Base-by-base conservation (phyloP, 2,888 invertebrate genomes). In the Dugesia japonica region DNA sequence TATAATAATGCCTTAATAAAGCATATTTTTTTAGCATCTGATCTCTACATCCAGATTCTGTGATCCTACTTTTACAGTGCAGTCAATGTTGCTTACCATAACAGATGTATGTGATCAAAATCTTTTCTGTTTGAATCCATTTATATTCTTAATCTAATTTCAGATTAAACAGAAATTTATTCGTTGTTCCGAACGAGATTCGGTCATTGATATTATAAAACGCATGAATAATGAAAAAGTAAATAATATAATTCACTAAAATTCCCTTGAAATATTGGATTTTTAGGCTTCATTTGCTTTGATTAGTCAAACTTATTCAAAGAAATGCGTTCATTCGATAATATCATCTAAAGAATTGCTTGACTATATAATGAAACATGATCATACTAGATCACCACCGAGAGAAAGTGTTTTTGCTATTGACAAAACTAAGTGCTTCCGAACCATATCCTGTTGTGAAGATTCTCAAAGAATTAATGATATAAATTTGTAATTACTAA, bases 351-450 rank as follows among this genome's bases (percentile, higher is more conserved):
- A 56, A 56, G 56, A 56, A 56, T 23, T 56, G n/a, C 56, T 56
- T 56, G 56, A 56, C n/a, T 56, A 56, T 23, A 56, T 56, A 1
- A 56, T 56, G 56, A 56, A 56, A 56, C 56, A 56, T 56, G 56
- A 56, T n/a, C 56, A 56, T 56, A 56, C 4, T 7, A 23, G 17
- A 56, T 56, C 56, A 9, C 23, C 56, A 56, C 4, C 56, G 4
- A 56, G 56, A 23, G 56, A 56, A 23, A 56, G 56, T 56, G 56
- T 56, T 20, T 56, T 56, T 56, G 56, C 9, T 56, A 23, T 56
- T 56, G 56, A 56, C 56, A 56, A 56, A 56, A 56, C 7, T 23
- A 56, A 56, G 23, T 56, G 56, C 17, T 56, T 56, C 23, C 56
- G 56, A 56, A 20, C 9, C n/a, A 56, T 56, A 20, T 56, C 56